A percentile compares a stretch with the other conserved stretches of the same genome.
phyloP scores from a whole-genome alignment of 1,140 invertebrate species.

The Zaprionus camerounensis region DNA sequence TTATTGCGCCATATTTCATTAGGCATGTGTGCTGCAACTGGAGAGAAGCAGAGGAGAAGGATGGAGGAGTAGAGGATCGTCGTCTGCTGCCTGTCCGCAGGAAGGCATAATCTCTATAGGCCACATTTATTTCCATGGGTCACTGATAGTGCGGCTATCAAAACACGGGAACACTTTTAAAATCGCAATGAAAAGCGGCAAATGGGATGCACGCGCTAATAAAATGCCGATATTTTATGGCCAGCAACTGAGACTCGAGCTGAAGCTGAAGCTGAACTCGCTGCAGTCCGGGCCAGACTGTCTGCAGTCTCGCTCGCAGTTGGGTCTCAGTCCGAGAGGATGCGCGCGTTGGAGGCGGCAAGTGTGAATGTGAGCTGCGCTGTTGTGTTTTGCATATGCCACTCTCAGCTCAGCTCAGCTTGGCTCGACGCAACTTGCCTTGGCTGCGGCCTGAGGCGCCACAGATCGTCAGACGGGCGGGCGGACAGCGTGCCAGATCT shows the following conservation, averaged over 20 bases:
- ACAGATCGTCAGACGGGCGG: slow-evolving; percentile 18
- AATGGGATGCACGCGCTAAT: slow-evolving; percentile 83
- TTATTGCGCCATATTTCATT: slow-evolving; percentile 83
- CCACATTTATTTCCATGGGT: slow-evolving; percentile 84
- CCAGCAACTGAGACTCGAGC: slow-evolving; percentile 27
- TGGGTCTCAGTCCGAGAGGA: background rate
- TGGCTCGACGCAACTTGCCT: background rate
- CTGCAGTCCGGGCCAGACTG: slow-evolving; percentile 8
- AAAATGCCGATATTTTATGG: slow-evolving; percentile 83
- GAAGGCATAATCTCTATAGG: slow-evolving; percentile 83
- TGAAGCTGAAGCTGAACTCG: background rate
- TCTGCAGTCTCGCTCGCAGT: slow-evolving; percentile 4
- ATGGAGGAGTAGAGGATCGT: slow-evolving; percentile 2
- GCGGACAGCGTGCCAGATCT: slow-evolving; percentile 19
- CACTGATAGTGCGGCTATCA: slow-evolving; percentile 84
- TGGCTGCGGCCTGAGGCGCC: slow-evolving; percentile 44
- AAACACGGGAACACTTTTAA: slow-evolving; percentile 84
- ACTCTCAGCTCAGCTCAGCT: background rate
- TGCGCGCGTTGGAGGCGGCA: slow-evolving; percentile 47
- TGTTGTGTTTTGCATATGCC: slow-evolving; percentile 56
- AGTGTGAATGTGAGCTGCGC: slow-evolving; percentile 70
- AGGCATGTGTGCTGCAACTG: slow-evolving; percentile 45
- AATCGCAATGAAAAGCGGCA: slow-evolving; percentile 83
- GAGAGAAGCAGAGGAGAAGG: background rate
- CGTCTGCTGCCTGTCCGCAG: slow-evolving; percentile 39